These are phyloP conservation scores for Lithodes maja DNA, from an alignment of 2,888 invertebrate species.

Conservation along the genomic window DNA sequence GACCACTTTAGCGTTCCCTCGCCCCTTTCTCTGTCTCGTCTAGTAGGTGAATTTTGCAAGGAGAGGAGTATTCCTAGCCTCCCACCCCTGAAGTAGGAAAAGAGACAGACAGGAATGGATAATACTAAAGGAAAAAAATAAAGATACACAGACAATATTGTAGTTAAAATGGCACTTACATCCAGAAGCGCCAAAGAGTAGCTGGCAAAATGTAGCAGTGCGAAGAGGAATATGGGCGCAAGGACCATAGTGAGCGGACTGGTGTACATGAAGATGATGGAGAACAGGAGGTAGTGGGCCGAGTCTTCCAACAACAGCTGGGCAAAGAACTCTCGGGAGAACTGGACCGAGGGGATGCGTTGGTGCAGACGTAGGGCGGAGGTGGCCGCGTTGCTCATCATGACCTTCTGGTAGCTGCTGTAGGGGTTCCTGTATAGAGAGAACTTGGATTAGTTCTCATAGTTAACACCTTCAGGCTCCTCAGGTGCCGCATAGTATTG, in stretches of 20 bases:
- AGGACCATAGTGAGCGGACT: slow-evolving; percentile 88
- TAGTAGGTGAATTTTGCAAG: too few species aligned
- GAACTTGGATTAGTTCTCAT: neutral
- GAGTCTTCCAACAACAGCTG: slow-evolving; percentile 77
- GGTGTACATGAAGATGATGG: slow-evolving; percentile 93
- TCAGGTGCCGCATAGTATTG: too few species aligned
- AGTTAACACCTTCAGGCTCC: too few species aligned
- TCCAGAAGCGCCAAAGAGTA: slow-evolving; percentile 92
- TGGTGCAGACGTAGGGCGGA: slow-evolving; percentile 97
- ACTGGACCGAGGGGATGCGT: slow-evolving; percentile 87
- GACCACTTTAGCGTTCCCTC: too few species aligned
- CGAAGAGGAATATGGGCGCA: slow-evolving; percentile 93
- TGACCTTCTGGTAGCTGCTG: slow-evolving; percentile 87
- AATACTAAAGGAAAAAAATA: neutral
- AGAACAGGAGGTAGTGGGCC: slow-evolving; percentile 97
- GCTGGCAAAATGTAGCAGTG: slow-evolving; percentile 92
- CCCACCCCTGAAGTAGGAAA: too few species aligned
- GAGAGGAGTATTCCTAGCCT: too few species aligned
- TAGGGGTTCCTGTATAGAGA: slow-evolving; percentile 58
- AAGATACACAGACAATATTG: neutral
- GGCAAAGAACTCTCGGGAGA: slow-evolving; percentile 88
- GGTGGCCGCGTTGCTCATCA: slow-evolving; percentile 94
- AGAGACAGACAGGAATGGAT: neutral
- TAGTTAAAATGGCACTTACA: slow-evolving; percentile 81
- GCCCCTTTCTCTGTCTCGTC: too few species aligned